phyloP scores from a whole-genome alignment of 2,113 vertebrate species.

The Chaetops frenatus region DNA sequence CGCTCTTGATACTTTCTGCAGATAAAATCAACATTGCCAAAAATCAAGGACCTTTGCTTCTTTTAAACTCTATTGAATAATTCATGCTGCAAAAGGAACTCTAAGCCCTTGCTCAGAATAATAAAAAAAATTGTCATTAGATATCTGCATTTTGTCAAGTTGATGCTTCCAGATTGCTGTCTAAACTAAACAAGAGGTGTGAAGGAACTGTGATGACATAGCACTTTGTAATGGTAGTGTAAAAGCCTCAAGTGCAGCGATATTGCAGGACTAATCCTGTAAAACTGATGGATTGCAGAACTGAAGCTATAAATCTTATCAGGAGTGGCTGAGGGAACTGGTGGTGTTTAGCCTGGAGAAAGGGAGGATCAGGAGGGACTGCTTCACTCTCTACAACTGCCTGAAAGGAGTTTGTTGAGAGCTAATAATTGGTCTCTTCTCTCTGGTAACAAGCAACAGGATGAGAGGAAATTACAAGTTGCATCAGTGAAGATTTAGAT shows the following conservation, averaged over 20 bases:
- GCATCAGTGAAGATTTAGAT: rapidly evolving
- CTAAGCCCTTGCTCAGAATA: not conserved
- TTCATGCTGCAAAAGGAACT: not conserved
- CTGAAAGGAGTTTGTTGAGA: not conserved
- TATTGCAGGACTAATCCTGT: constrained; percentile 6
- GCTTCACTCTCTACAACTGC: rapidly evolving
- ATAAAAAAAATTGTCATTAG: not conserved
- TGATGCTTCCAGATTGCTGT: not conserved
- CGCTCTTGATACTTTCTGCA: not conserved
- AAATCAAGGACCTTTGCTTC: not conserved
- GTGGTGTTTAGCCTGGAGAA: not conserved
- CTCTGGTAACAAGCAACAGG: not conserved
- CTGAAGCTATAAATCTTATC: not conserved
- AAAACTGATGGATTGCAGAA: constrained; percentile 11
- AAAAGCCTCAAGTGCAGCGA: not conserved
- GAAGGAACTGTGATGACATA: not conserved
- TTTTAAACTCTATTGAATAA: constrained; percentile 55
- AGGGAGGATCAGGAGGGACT: not conserved
- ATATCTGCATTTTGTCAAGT: constrained; percentile 11
- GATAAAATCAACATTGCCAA: constrained; percentile 16
- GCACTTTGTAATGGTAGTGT: not conserved
- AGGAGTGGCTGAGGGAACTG: rapidly evolving
- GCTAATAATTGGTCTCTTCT: rapidly evolving
- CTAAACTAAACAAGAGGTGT: constrained; percentile 27
- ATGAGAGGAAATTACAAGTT: not conserved